A percentile compares a stretch with the other conserved stretches of the same genome.
These are phyloP conservation scores for Yponomeuta plumbellus DNA, from an alignment of 2,888 invertebrate species.

Conservation along the genomic window DNA sequence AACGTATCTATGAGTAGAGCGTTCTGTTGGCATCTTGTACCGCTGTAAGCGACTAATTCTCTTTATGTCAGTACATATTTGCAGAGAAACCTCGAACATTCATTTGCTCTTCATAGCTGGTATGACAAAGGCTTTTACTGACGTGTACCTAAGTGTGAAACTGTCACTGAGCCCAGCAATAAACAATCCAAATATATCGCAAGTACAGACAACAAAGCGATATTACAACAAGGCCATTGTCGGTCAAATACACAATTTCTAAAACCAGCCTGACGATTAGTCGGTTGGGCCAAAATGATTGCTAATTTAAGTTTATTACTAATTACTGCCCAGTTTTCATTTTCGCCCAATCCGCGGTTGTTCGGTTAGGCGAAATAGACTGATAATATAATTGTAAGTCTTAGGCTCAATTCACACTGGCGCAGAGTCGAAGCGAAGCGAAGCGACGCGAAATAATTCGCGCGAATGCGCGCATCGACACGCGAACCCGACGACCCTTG, in stretches of 20 bases:
- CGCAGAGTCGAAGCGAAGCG: too few relatives aligned
- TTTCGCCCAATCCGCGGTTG: too few relatives aligned
- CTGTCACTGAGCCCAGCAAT: neutral
- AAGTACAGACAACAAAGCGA: neutral
- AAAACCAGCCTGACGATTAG: neutral
- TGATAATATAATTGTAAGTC: too few relatives aligned
- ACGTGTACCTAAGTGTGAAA: neutral
- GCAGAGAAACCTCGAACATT: neutral
- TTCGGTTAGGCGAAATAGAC: too few relatives aligned
- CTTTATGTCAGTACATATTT: neutral
- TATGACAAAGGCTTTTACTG: neutral
- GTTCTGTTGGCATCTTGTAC: neutral
- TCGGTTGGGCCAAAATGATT: too few relatives aligned
- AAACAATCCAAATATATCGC: neutral
- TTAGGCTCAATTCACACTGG: too few relatives aligned
- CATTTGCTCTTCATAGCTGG: constrained; percentile 1
- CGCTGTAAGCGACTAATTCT: neutral
- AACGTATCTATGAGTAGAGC: neutral
- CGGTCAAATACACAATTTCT: neutral
- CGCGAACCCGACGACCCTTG: too few relatives aligned
- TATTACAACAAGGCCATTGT: too few relatives aligned
- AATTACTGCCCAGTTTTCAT: too few relatives aligned
- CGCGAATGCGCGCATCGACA: too few relatives aligned
- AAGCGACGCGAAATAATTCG: too few relatives aligned
- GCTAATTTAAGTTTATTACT: too few relatives aligned